Conservation (phyloP, 2,113 vertebrate species). For the Prunella himalayana region DNA sequence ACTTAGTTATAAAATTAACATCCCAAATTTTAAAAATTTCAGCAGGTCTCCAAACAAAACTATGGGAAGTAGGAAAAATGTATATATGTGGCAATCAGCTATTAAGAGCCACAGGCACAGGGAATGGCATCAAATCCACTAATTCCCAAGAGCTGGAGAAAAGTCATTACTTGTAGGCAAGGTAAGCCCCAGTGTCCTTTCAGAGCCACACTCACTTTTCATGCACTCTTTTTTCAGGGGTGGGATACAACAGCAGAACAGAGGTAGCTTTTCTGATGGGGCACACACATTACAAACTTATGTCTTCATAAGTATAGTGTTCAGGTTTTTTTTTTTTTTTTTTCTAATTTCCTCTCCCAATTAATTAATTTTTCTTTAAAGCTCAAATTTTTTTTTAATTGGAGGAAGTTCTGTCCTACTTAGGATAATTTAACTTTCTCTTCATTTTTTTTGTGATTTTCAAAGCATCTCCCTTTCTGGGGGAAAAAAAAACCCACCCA, state of each 20-base stretch:
- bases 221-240: neutral
- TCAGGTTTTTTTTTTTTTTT: no score
- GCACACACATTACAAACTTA: neutral
- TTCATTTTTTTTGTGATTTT: neutral
- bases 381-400: neutral
- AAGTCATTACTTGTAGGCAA: neutral
- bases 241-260: neutral
- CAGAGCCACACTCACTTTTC: neutral
- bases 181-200: accelerated
- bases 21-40: neutral
- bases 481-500: neutral
- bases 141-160: neutral
- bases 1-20: neutral
- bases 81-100: neutral
- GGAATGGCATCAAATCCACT: neutral
- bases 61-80: neutral
- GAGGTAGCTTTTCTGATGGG: neutral
- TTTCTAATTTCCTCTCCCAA: neutral
- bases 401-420: neutral
- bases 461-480: neutral
- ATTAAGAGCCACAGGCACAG: neutral
- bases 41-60: neutral
- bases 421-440: neutral
- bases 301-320: neutral
- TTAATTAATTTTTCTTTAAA: neutral